phyloP scores from a whole-genome alignment of 2,888 invertebrate species.

The Cinara cedri region DNA sequence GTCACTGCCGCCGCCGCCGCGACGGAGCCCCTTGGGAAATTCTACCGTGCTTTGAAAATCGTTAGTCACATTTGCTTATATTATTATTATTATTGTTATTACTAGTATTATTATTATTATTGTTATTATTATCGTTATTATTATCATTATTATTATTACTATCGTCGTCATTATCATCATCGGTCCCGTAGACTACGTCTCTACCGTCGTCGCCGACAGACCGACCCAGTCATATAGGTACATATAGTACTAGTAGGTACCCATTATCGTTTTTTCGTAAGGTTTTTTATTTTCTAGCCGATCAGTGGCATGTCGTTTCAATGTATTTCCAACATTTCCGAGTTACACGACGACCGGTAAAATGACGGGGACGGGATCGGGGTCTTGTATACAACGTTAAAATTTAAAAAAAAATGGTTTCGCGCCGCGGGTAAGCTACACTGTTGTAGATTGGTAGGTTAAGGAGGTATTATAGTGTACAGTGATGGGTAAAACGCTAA shows the following conservation, averaged over 20 bases:
- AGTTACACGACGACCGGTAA: background rate
- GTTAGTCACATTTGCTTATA: constrained; percentile 54
- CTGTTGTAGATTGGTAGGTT: too few relatives aligned
- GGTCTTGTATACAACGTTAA: too few relatives aligned
- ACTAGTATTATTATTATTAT: constrained; percentile 30
- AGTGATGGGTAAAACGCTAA: too few relatives aligned
- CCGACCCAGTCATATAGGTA: too few relatives aligned
- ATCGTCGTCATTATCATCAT: constrained; percentile 23
- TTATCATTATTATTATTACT: constrained; percentile 10
- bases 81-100: constrained; percentile 44
- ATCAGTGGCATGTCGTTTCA: background rate
- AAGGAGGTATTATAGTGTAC: too few relatives aligned
- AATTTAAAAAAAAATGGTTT: too few relatives aligned
- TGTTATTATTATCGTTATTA: constrained; percentile 16
- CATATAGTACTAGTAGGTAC: too few relatives aligned
- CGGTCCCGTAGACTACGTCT: background rate
- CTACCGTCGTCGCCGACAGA: background rate
- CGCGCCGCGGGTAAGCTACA: too few relatives aligned
- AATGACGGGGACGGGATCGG: too few relatives aligned
- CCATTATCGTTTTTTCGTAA: background rate
- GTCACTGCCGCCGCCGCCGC: constrained; percentile 17
- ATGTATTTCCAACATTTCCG: background rate
- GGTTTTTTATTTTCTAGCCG: too few relatives aligned
- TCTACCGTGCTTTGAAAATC: constrained; percentile 54
- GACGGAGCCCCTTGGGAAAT: constrained; percentile 52